Percentiles rank a stretch among this genome's conserved stretches.
These are phyloP conservation scores for Drosophila kanekoi DNA, from an alignment of 2,888 invertebrate genomes.

Conservation along the genomic window DNA sequence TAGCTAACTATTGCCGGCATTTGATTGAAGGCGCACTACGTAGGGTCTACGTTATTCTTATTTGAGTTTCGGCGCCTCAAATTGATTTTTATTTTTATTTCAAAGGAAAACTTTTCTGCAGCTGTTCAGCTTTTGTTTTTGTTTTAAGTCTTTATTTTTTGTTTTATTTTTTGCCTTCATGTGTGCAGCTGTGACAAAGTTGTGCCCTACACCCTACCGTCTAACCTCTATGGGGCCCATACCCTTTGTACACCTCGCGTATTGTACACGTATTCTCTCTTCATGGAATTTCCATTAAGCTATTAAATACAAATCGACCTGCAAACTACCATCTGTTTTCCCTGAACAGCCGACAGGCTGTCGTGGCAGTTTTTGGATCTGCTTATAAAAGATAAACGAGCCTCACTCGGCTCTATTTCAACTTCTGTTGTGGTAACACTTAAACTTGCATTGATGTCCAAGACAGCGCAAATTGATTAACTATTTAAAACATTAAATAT, in stretches of 20 bases:
- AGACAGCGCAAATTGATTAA: not conserved
- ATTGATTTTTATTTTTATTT: slow-evolving; percentile 77
- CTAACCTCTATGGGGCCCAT: not conserved
- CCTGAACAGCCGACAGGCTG: slow-evolving; percentile 7
- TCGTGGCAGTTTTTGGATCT: slow-evolving; percentile 11
- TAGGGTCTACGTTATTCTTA: slow-evolving; percentile 29
- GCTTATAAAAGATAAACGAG: slow-evolving; percentile 37
- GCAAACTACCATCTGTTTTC: slow-evolving; percentile 21
- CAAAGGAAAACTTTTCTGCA: slow-evolving; percentile 70
- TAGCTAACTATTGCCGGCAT: slow-evolving; percentile 69
- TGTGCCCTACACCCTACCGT: not conserved
- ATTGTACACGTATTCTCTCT: slow-evolving; percentile 23
- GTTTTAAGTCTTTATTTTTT: slow-evolving; percentile 6
- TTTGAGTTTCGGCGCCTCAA: slow-evolving; percentile 71
- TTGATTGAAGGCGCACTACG: slow-evolving; percentile 50
- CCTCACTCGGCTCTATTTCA: not conserved
- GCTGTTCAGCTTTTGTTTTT: slow-evolving; percentile 60
- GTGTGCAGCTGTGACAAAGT: slow-evolving; percentile 67
- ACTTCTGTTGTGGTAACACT: slow-evolving; percentile 19
- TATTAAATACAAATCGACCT: slow-evolving; percentile 54
- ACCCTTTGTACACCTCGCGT: not conserved
- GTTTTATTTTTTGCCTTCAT: slow-evolving; percentile 10
- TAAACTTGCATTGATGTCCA: slow-evolving; percentile 1
- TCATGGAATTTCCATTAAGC: slow-evolving; percentile 61
- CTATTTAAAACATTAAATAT: slow-evolving; percentile 2